These are phyloP conservation scores for Euplexia lucipara DNA, from an alignment of 2,888 invertebrate species.

Conservation along the genomic window DNA sequence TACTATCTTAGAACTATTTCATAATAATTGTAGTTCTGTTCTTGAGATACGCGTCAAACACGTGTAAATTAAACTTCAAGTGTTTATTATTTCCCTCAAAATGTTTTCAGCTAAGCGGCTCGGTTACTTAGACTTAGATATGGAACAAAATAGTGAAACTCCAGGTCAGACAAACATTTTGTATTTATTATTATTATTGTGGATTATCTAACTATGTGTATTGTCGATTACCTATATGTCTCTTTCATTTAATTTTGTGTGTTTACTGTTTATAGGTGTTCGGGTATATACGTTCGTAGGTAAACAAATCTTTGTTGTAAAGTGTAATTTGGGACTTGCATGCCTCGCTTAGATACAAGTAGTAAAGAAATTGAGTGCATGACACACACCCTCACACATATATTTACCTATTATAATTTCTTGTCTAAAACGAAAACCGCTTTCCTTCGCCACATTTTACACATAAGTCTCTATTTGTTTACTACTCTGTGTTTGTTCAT, in stretches of 20 bases:
- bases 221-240: constrained; percentile 19
- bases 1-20: constrained; percentile 30
- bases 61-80: constrained; percentile 21
- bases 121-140: constrained; percentile 72
- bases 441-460: background rate
- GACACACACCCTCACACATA: background rate
- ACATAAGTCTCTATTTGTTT: constrained; percentile 35
- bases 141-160: constrained; percentile 69
- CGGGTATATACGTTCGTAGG: constrained; percentile 85
- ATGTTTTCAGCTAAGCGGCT: constrained; percentile 71
- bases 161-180: constrained; percentile 64
- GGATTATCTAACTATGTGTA: constrained; percentile 31
- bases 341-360: constrained; percentile 31
- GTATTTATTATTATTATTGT: constrained; percentile 21
- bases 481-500: constrained; percentile 39
- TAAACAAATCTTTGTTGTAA: constrained; percentile 70
- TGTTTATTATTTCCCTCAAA: constrained; percentile 6
- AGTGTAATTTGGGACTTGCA: constrained; percentile 31
- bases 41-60: constrained; percentile 1
- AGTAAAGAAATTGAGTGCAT: constrained; percentile 36
- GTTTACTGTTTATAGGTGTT: constrained; percentile 81
- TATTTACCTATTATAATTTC: background rate
- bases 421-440: background rate
- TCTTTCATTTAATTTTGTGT: constrained; percentile 63
- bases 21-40: constrained; percentile 17